Evolutionary conservation across 92 coral and sea anemone genomes (phyloP).

Genomic region (Zoanthus sociatus): DNA sequence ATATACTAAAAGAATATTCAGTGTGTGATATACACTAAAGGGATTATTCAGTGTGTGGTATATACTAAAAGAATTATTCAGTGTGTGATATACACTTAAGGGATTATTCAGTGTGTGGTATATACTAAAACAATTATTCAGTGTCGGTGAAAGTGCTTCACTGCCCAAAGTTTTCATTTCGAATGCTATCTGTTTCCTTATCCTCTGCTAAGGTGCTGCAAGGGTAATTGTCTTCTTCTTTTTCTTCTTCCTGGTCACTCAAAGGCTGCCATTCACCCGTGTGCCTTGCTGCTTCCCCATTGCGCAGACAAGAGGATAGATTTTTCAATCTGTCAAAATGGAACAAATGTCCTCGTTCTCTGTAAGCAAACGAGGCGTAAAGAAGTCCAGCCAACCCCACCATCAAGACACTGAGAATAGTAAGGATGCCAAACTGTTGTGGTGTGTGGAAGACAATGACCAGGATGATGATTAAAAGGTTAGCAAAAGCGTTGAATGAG

Average conservation of each 20-base stretch:
- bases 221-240: slow-evolving; percentile 4
- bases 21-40: too few relatives aligned
- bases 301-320: slow-evolving; percentile 51
- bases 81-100: too few relatives aligned
- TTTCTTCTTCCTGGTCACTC: not conserved
- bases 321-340: slow-evolving; percentile 81
- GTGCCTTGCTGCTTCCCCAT: slow-evolving; percentile 45
- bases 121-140: too few relatives aligned
- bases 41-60: too few relatives aligned
- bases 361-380: slow-evolving; percentile 88
- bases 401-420: slow-evolving; percentile 85
- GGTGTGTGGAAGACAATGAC: slow-evolving; percentile 88
- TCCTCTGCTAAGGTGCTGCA: not conserved
- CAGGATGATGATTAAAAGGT: slow-evolving; percentile 71
- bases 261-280: slow-evolving; percentile 8
- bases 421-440: slow-evolving; percentile 80
- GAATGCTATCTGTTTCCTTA: slow-evolving; percentile 1
- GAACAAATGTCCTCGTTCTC: slow-evolving; percentile 83
- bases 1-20: too few relatives aligned
- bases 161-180: slow-evolving; percentile 35
- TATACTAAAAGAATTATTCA: too few relatives aligned
- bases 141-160: not conserved
- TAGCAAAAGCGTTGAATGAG: slow-evolving; percentile 78
- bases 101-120: too few relatives aligned
- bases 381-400: slow-evolving; percentile 80